Conservation (phyloP, 2,113 vertebrate genomes). For the Camelus dromedarius region DNA sequence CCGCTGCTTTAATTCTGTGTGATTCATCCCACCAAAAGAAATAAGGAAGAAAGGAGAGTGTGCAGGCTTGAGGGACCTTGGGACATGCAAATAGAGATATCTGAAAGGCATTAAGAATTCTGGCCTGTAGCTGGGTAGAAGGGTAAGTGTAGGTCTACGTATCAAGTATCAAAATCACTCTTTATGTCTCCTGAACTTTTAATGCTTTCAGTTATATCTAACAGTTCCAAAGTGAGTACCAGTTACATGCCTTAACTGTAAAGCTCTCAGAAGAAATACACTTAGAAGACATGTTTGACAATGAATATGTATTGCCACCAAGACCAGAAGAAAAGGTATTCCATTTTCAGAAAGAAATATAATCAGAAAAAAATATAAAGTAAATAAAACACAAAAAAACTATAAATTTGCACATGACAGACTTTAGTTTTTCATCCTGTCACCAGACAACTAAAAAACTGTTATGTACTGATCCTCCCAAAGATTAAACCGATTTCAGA, state of each 20-base stretch:
- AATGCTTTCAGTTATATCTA: constrained; percentile 39
- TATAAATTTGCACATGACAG: not conserved
- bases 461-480: not conserved
- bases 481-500: constrained; percentile 11
- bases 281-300: not conserved
- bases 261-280: constrained; percentile 26
- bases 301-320: not conserved
- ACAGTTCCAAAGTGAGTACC: constrained; percentile 11
- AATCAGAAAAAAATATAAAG: constrained; percentile 10
- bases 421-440: not conserved
- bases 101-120: constrained; percentile 29
- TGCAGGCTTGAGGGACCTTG: not conserved
- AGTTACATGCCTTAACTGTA: not conserved
- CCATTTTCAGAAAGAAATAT: constrained; percentile 5
- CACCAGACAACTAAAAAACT: not conserved
- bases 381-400: not conserved
- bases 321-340: not conserved
- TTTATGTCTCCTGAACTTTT: constrained; percentile 24
- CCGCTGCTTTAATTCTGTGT: not conserved
- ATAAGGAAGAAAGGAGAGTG: not conserved
- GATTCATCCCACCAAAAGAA: not conserved
- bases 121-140: not conserved
- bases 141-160: not conserved
- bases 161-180: constrained; percentile 10
- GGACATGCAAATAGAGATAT: not conserved